Conservation (phyloP, 2,888 invertebrate genomes). For the Tenthredo distinguenda region DNA sequence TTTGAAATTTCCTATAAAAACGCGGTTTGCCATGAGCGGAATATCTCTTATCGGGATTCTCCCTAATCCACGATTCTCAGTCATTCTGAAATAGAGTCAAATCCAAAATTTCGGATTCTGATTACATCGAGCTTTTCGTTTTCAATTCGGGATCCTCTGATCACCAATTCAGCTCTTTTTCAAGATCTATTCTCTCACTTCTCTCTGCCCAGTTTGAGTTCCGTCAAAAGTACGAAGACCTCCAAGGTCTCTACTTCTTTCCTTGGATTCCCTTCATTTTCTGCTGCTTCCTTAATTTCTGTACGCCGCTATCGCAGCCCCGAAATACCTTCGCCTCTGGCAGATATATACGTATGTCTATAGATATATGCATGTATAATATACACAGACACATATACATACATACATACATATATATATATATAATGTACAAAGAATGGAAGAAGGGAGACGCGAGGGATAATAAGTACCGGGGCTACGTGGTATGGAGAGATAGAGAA, state of each 20-base stretch:
- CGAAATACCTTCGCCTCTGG: slow-evolving; percentile 5
- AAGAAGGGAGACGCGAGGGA: slow-evolving; percentile 28
- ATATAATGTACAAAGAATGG: slow-evolving; percentile 4
- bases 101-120: neutral
- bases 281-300: slow-evolving; percentile 29
- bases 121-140: neutral
- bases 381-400: neutral
- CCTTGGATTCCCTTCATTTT: slow-evolving; percentile 16
- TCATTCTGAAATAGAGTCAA: neutral
- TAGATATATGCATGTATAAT: neutral
- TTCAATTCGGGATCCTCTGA: neutral
- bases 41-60: no score
- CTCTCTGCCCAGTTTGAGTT: neutral
- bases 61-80: no score
- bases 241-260: neutral
- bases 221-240: neutral
- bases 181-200: neutral
- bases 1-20: neutral
- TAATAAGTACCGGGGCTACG: slow-evolving; percentile 45
- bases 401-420: neutral
- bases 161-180: neutral
- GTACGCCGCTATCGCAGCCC: neutral
- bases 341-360: neutral
- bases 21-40: no score
- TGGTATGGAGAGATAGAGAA: slow-evolving; percentile 22